phyloP scores from a whole-genome alignment of 2,888 invertebrate species.

The Pollenia amentaria region DNA sequence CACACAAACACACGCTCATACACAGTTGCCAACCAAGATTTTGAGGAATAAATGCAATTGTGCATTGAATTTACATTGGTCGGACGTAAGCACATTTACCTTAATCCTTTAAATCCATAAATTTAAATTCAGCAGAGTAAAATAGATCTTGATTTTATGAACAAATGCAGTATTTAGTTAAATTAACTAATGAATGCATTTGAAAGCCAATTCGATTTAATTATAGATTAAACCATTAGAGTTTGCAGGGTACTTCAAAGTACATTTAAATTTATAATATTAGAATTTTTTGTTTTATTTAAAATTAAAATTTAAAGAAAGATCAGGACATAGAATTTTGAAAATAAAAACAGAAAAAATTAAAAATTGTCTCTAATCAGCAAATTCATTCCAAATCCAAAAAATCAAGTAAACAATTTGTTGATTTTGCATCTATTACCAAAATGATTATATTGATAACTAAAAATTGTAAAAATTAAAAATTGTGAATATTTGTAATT shows the following conservation, averaged over 20 bases:
- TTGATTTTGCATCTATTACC: no score
- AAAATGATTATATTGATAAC: no score
- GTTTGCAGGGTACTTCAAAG: background rate
- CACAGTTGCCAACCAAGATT: background rate
- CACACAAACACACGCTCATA: constrained; percentile 33
- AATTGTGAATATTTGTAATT: no score
- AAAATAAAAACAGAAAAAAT: no score
- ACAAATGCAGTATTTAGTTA: constrained; percentile 13
- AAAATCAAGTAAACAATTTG: no score
- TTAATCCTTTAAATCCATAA: background rate
- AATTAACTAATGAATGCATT: background rate
- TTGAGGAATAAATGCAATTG: constrained; percentile 16
- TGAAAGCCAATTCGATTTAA: constrained; percentile 6
- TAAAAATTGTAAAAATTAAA: no score
- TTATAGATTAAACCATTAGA: background rate
- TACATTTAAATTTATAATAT: background rate
- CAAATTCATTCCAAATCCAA: no score
- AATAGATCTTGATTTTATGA: background rate
- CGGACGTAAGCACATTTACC: background rate
- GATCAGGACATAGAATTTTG: no score
- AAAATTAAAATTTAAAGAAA: no score
- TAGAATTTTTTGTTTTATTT: no score
- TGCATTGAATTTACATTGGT: constrained; percentile 14
- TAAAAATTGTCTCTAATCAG: no score
- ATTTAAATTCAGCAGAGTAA: background rate